Evolutionary conservation across 2,888 invertebrate genomes (phyloP).

Genomic region (Hydroisotoma schaefferi): DNA sequence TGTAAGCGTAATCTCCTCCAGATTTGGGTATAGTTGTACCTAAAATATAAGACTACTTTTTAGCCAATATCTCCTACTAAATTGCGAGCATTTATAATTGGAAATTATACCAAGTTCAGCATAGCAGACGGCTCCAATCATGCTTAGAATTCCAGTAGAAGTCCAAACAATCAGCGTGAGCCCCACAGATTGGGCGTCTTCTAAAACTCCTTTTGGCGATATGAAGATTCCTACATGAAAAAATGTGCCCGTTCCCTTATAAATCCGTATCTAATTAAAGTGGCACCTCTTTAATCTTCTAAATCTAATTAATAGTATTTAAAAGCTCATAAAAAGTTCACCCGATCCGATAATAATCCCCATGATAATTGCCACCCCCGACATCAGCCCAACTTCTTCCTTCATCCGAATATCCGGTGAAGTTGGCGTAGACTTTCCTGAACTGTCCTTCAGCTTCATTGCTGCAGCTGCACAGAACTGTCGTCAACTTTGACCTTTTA

Average conservation of each 20-base stretch:
- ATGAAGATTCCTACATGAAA: conserved; percentile 79
- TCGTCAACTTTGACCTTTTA: no score
- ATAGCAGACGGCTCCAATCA: conserved; percentile 93
- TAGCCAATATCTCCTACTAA: neutral
- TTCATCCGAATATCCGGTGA: conserved; percentile 66
- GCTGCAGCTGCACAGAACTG: no score
- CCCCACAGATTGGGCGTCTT: conserved; percentile 85
- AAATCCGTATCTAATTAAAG: no score
- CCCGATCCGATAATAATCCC: conserved; percentile 93
- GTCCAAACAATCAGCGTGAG: conserved; percentile 84
- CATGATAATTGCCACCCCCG: conserved; percentile 84
- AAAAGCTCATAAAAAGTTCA: conserved; percentile 48
- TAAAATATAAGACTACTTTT: neutral
- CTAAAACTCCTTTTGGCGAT: conserved; percentile 88
- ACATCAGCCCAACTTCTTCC: conserved; percentile 81
- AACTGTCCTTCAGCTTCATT: neutral
- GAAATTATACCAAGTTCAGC: conserved; percentile 71
- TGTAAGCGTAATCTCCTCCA: conserved; percentile 78
- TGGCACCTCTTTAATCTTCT: neutral
- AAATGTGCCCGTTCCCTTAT: neutral
- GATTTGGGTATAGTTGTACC: conserved; percentile 69
- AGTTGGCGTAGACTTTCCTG: neutral
- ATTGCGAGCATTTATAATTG: neutral
- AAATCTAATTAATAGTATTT: neutral
- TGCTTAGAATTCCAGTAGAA: conserved; percentile 80